phyloP scores from a whole-genome alignment of 2,797 vertebrate species.

The Tamandua tetradactyla region DNA sequence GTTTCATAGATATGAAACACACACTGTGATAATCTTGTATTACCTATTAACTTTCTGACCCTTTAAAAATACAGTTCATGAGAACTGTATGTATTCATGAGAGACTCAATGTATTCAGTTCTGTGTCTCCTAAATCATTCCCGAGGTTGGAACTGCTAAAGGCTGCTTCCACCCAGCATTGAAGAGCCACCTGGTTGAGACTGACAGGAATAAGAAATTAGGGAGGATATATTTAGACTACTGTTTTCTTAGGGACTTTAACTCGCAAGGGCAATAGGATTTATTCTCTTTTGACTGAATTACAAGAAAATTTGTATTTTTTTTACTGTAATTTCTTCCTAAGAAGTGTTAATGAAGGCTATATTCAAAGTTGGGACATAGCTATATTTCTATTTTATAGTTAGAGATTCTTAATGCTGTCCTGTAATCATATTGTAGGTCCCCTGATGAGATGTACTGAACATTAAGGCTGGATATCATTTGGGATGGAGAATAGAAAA shows the following conservation, averaged over 20 bases:
- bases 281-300: neutral
- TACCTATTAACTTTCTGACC: neutral
- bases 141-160: neutral
- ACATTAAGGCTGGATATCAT: neutral
- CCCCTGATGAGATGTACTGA: neutral
- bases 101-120: neutral
- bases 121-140: neutral
- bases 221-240: neutral
- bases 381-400: conserved; percentile 39
- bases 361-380: conserved; percentile 2
- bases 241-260: neutral
- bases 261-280: neutral
- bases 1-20: neutral
- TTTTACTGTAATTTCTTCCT: neutral
- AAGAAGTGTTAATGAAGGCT: neutral
- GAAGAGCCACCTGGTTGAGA: neutral
- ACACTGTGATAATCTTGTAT: neutral
- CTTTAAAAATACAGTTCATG: neutral
- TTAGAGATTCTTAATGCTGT: conserved; percentile 10
- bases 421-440: conserved; percentile 2
- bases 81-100: too few species aligned
- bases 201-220: neutral
- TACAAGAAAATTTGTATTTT: conserved; percentile 1
- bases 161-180: neutral
- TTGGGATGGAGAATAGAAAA: neutral